phyloP scores from a whole-genome alignment of 2,888 invertebrate species.

The Pediacus dermestoides region DNA sequence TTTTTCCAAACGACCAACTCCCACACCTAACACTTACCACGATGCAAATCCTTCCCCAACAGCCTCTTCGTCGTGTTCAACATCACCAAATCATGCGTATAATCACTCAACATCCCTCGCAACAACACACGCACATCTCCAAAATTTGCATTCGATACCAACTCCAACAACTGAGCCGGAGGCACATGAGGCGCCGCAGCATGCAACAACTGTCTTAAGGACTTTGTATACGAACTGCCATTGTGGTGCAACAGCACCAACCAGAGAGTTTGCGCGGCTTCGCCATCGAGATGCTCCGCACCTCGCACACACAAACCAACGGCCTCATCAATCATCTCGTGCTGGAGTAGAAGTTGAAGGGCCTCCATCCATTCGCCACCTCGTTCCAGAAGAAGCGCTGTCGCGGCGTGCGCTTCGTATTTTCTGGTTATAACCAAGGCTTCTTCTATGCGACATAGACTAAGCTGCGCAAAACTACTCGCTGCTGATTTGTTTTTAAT shows the following conservation, averaged over 20 bases:
- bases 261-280: conserved; percentile 53
- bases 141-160: conserved; percentile 58
- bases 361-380: conserved; percentile 70
- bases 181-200: conserved; percentile 57
- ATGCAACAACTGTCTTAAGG: conserved; percentile 52
- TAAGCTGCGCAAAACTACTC: conserved; percentile 40
- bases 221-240: conserved; percentile 46
- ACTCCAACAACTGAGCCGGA: conserved; percentile 57
- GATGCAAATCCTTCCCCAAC: conserved; percentile 67
- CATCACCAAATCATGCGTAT: conserved; percentile 70
- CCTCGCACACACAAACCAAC: conserved; percentile 51
- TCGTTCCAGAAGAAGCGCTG: conserved; percentile 71
- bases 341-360: conserved; percentile 59
- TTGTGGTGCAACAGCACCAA: conserved; percentile 51
- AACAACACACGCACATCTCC: conserved; percentile 60
- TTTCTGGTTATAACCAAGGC: conserved; percentile 63
- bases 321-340: conserved; percentile 42
- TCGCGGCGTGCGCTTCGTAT: conserved; percentile 61
- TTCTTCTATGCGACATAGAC: conserved; percentile 61
- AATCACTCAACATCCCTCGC: conserved; percentile 70
- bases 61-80: conserved; percentile 64
- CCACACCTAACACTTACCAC: conserved; percentile 38
- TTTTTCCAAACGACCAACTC: conserved; percentile 1
- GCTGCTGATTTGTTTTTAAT: conserved; percentile 55
- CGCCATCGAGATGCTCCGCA: conserved; percentile 47